Evolutionary conservation across 2,113 vertebrate species (phyloP).

Genomic region (Megalops atlanticus): DNA sequence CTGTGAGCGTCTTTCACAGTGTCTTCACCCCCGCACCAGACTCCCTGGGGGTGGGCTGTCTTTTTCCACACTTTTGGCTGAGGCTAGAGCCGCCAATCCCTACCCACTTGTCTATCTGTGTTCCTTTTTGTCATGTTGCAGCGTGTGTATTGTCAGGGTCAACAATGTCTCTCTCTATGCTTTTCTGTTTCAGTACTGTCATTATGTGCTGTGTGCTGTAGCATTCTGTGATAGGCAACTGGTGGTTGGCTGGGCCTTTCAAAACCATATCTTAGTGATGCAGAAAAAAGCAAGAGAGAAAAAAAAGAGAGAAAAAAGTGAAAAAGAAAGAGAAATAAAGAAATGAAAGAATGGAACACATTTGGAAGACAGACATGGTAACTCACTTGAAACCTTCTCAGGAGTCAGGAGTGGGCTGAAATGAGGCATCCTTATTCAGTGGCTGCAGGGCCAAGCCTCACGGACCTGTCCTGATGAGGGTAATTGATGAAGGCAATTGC

Average conservation of each 20-base stretch:
- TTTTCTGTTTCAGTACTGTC: not conserved
- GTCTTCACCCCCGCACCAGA: not conserved
- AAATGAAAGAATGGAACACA: not conserved
- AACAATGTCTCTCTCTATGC: not conserved
- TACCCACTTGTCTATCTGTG: not conserved
- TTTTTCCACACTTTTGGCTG: not conserved
- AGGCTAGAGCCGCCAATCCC: not conserved
- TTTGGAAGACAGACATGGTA: not conserved
- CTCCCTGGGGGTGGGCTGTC: not conserved
- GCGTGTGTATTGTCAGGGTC: not conserved
- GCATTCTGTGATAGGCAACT: not conserved
- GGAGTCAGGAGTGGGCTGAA: not conserved
- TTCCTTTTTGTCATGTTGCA: not conserved
- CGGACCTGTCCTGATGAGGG: not conserved
- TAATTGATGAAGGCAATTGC: not conserved
- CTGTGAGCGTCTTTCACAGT: not conserved
- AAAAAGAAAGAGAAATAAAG: not conserved
- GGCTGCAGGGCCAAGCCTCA: not conserved
- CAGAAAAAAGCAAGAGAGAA: not conserved
- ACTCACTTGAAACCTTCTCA: not conserved
- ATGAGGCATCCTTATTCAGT: slow-evolving; percentile 1
- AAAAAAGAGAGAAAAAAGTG: not conserved
- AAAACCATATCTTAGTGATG: too few relatives aligned
- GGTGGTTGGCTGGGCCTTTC: not conserved
- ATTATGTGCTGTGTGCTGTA: not conserved